Base-by-base conservation (phyloP, 1,140 invertebrate species). In the Armadillidium nasatum region DNA sequence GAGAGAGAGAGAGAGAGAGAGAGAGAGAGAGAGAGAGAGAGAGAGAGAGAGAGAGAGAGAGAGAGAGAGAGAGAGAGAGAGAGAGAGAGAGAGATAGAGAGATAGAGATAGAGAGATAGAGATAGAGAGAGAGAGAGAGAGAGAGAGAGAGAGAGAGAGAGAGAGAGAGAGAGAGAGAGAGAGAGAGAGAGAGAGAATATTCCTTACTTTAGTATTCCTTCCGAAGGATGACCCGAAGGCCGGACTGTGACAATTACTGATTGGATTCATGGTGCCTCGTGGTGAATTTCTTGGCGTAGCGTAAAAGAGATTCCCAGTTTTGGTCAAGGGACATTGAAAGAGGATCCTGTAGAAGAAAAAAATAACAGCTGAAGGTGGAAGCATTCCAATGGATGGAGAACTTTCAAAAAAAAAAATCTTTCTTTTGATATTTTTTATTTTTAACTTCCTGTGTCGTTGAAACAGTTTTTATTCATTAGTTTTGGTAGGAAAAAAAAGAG, bases 281-380 rank as follows among this genome's bases (percentile, higher is more conserved):
- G 76, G 76, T 33, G 81, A 71, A 73, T 73, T 69, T 13, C 74
- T 45, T 15, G 77, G 72, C 1, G 76, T 71, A 23, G 79, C 75
- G 76, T 78, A 76, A 78, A 50, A 90, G 15, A 92, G 83, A 83
- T 92, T 91, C 1, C 91, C 91, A 44, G 92, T 93, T 84, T 92
- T 93, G 0, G 92, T 93, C 13, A 94, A 89, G 0, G 91, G 91
- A 78, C 90, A 92, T 83, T 92, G 90, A 84, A 93, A 94, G 54
- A 94, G 84, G 81, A 91, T 80, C 69, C 81, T 81, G 78, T 2
- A 54, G 10, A 69, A n/a, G 11, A 66, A 33, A 13, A 21, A 33
- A 19, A 10, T 9, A 45, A n/a, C 22, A 19, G 15, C 46, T 15
- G 15, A 50, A 50, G 15, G 9, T 50, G 46, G 15, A 50, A 9